Conservation (phyloP, 2,113 vertebrate genomes). For the Crotalus viridis region DNA sequence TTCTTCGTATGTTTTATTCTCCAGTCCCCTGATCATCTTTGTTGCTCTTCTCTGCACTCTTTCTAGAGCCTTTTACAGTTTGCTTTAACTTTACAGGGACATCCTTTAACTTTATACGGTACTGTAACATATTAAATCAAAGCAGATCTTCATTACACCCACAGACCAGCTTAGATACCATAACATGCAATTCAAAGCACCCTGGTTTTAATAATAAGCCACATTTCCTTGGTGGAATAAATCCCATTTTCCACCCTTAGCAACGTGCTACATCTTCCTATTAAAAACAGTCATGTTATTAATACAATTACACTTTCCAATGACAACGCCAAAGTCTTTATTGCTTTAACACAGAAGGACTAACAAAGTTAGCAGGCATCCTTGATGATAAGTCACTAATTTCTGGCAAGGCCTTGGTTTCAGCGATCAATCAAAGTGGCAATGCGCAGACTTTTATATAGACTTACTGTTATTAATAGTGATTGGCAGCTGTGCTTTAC, state of each 20-base stretch:
- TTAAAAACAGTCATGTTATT: slow-evolving; percentile 38
- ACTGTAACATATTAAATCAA: not conserved
- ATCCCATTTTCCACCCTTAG: slow-evolving; percentile 35
- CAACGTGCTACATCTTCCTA: slow-evolving; percentile 11
- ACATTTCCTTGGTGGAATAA: slow-evolving; percentile 8
- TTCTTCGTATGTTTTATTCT: too few species aligned
- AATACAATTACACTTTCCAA: slow-evolving; percentile 31
- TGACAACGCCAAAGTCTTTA: not conserved
- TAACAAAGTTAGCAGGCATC: slow-evolving; percentile 45
- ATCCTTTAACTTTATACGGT: not conserved
- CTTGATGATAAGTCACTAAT: slow-evolving; percentile 37
- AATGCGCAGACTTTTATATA: slow-evolving; percentile 40
- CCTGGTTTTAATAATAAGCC: not conserved
- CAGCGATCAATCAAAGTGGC: slow-evolving; percentile 60
- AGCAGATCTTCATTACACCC: not conserved
- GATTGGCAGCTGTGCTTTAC: slow-evolving; percentile 40
- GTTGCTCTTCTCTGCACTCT: too few species aligned
- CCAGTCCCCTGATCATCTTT: too few species aligned
- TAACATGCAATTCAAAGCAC: not conserved
- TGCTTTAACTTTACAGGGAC: not conserved
- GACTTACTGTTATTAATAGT: slow-evolving; percentile 51
- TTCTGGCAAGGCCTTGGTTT: slow-evolving; percentile 62
- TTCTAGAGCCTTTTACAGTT: not conserved
- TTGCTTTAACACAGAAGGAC: slow-evolving; percentile 25
- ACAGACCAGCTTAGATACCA: not conserved